Evolutionary conservation across 2,888 invertebrate species (phyloP), one percentile per base, ranked within the genome.

Genomic region (Argyra leucocephala): DNA sequence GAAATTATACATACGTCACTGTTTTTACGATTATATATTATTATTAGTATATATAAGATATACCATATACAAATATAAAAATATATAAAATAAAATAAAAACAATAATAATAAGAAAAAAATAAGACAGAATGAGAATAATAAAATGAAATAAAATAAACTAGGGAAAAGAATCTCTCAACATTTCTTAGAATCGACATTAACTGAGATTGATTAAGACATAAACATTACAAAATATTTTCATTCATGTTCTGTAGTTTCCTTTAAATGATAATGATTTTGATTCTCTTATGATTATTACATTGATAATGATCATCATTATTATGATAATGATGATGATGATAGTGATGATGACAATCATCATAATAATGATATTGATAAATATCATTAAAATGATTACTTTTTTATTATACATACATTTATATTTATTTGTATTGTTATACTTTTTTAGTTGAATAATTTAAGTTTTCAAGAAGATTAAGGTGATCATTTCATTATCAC

Each of bases 121-220:
- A 48, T 5, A 48, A 48, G 5, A 48, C 9, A 18, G 7, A 48
- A n/a, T n/a, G n/a, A n/a, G n/a, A n/a, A n/a, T n/a, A 31, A 31
- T 31, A 31, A 48, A 48, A 18, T 48, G n/a, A 48, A 12, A 48
- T 15, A 48, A 48, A 48, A 48, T 48, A 18, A 48, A 48, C 48
- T 48, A 48, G 18, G 12, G 48, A 48, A 48, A 48, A 48, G 48
- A 48, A 48, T 48, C 15, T 31, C 31, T 48, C 48, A 48, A 48
- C 48, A 48, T 58, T 58, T 58, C 58, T 58, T 58, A 58, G 58
- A 58, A 58, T 58, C 23, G 24, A 60, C 60, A 60, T 60, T 22
- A 61, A 61, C 24, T 26, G 61, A 61, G 61, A 61, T 61, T 61
- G 61, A 61, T 61, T 61, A 23, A 61, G 61, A 61, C 26, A 61